A percentile compares a stretch with the other conserved stretches of the same genome.
phyloP scores from a whole-genome alignment of 2,888 invertebrate genomes.

The Serripes groenlandicus region DNA sequence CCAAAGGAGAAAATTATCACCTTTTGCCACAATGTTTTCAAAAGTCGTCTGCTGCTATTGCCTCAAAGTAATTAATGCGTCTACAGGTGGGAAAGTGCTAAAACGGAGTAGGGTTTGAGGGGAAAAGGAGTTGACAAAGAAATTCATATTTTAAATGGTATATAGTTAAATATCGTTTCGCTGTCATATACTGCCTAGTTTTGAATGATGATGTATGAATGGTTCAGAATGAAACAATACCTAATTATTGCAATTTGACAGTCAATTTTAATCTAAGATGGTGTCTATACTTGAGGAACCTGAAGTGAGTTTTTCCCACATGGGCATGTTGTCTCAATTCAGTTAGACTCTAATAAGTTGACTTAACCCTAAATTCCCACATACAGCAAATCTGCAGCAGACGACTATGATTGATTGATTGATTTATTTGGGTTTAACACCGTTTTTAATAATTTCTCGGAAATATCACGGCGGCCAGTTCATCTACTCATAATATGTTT shows the following conservation, averaged over 20 bases:
- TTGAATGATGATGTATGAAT: slow-evolving; percentile 21
- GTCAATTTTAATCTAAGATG: slow-evolving; percentile 8
- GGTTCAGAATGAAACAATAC: slow-evolving; percentile 9
- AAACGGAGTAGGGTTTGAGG: too few species aligned
- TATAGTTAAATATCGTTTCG: slow-evolving; percentile 1
- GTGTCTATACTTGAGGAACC: neutral
- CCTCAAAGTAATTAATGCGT: too few species aligned
- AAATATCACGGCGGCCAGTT: too few species aligned
- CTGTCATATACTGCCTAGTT: slow-evolving; percentile 5
- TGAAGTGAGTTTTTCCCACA: neutral
- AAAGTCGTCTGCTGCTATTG: neutral
- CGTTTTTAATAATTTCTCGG: too few species aligned
- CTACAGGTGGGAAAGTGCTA: too few species aligned
- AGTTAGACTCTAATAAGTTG: too few species aligned
- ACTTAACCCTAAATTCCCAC: too few species aligned
- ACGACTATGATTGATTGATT: too few species aligned
- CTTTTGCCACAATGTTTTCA: neutral
- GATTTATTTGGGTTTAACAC: too few species aligned
- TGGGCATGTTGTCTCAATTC: neutral
- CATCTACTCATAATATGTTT: too few species aligned
- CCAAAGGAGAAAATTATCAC: neutral
- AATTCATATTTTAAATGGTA: neutral
- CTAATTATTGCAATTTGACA: slow-evolving; percentile 24
- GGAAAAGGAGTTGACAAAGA: too few species aligned
- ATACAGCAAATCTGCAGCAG: too few species aligned